Evolutionary conservation across 2,797 vertebrate genomes (phyloP).

Genomic region (Sebastes alutus): DNA sequence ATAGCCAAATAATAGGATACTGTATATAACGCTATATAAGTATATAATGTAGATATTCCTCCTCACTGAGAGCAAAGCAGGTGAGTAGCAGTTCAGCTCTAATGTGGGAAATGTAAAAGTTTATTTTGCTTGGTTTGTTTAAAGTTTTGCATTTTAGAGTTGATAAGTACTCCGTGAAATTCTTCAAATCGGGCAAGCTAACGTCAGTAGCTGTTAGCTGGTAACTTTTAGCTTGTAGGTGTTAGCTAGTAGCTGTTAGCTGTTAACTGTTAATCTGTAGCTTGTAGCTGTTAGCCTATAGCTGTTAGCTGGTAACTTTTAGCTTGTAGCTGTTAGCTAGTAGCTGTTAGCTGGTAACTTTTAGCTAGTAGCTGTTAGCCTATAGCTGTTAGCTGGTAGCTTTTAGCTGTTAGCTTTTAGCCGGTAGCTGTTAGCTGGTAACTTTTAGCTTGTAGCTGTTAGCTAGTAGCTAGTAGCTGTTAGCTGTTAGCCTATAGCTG

Average conservation of each 20-base stretch:
- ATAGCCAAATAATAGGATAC: not conserved
- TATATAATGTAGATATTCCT: not conserved
- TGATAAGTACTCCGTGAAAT: not conserved
- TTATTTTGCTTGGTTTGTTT: not conserved
- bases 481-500: no score
- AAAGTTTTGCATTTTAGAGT: not conserved
- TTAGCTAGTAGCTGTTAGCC: accelerated
- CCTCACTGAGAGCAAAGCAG: not conserved
- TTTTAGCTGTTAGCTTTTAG: accelerated
- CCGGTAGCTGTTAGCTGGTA: no score
- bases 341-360: accelerated
- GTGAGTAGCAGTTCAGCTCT: not conserved
- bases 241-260: no score
- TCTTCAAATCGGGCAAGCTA: not conserved
- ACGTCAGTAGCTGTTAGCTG: not conserved
- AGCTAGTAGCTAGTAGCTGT: accelerated
- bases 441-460: accelerated
- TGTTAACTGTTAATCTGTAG: accelerated
- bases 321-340: accelerated
- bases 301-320: accelerated
- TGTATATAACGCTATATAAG: no score
- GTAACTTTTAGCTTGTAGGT: accelerated
- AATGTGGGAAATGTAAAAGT: not conserved
- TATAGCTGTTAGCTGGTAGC: accelerated
- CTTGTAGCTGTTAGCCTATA: accelerated